Base-by-base conservation (phyloP, 1,140 invertebrate genomes). In the Pseudachorutes palmiensis region DNA sequence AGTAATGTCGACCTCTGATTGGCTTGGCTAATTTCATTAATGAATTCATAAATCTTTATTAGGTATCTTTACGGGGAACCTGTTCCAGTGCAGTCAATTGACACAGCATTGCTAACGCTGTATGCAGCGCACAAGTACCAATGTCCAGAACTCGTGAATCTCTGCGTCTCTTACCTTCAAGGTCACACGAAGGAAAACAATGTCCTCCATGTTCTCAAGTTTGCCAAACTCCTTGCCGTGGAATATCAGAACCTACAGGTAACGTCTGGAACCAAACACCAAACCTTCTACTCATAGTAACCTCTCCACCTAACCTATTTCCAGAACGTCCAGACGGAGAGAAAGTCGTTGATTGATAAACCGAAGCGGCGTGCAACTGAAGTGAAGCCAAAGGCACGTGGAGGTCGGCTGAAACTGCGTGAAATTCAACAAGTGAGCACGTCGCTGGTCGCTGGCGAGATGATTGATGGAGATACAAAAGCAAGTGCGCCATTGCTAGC, bases 111-210 rank as follows among this genome's bases (percentile, higher is more conserved):
- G 22, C 80, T 80, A 5, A 84, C 87, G 0, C 80, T 88, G 0
- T 83, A 87, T 72, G 84, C 84, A 0, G 84, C 86, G 3, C 83
- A 87, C 72, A 84, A 87, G 67, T 88, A 87, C 70, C 76, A 86
- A 2, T 86, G 86, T 65, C 80, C 82, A 1, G 83, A 81, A 32
- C 78, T 89, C 12, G 83, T 83, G 19, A 77, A 81, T 57, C 76
- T 83, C 14, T 87, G 86, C 63, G 82, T 86, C 1, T 76, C 80
- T 9, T 86, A 84, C 62, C 78, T 89, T 1, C 81, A 82, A 22
- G 71, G 73, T 1, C 80, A 82, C 66, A 67, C 83, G 0, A 79
- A 73, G 1, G 64, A 77, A 0, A 72, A 74, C 0, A 83, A 80
- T n/a, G 82, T 83, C 1, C 77, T 84, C 0, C 71, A 78, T 33